Percentiles rank a stretch among this genome's conserved stretches.
phyloP scores from a whole-genome alignment of 30 jellyfish, hydroid and myxozoan genomes.

The Aurelia coerulea region DNA sequence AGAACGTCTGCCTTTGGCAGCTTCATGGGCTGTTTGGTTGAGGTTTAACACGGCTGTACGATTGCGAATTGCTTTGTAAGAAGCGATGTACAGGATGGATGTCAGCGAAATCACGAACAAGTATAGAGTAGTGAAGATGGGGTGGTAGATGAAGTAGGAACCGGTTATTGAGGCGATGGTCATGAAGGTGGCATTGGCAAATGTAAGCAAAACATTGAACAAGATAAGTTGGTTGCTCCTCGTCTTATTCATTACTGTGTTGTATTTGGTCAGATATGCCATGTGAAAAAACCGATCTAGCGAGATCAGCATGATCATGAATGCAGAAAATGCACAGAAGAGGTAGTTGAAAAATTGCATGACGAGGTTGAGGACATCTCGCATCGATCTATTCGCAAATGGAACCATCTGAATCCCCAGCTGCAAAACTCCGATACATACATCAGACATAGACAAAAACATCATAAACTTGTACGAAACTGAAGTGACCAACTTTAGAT shows the following conservation, averaged over 20 bases:
- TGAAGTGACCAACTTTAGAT: not conserved
- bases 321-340: constrained; percentile 30
- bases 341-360: constrained; percentile 20
- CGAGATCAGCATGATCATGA: constrained; percentile 30
- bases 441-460: constrained; percentile 42
- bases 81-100: constrained; percentile 6
- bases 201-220: not conserved
- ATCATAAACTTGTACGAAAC: constrained; percentile 36
- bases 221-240: not conserved
- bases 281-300: constrained; percentile 48
- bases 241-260: constrained; percentile 9
- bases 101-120: constrained; percentile 6
- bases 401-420: constrained; percentile 29
- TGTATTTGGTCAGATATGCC: constrained; percentile 41
- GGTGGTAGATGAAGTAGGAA: constrained; percentile 23
- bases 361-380: constrained; percentile 8
- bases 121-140: not conserved
- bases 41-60: not conserved
- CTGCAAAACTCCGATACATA: constrained; percentile 37
- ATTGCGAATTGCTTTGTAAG: constrained; percentile 4
- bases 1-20: not conserved
- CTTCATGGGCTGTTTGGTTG: not conserved
- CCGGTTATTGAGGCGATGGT: constrained; percentile 18
- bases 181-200: not conserved
- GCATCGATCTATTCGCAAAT: not conserved